Evolutionary conservation across 1,140 invertebrate species (phyloP).

Genomic region (Diabrotica virgifera): DNA sequence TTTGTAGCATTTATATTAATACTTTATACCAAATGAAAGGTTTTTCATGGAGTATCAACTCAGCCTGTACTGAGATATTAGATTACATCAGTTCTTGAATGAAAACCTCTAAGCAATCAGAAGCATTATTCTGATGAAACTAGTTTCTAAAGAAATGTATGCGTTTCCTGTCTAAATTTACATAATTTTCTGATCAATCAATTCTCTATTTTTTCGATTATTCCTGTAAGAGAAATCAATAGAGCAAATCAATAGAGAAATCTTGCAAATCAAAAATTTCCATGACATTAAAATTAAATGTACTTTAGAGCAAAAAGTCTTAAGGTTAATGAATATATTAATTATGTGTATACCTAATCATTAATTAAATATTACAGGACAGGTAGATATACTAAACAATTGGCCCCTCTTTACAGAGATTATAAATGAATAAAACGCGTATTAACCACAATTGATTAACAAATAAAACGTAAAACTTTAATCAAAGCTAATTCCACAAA

Average conservation of each 20-base stretch:
- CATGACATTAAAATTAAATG: neutral
- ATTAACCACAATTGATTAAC: slow-evolving; percentile 11
- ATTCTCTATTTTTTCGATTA: too few relatives aligned
- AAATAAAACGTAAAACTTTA: slow-evolving; percentile 6
- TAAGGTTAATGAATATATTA: neutral
- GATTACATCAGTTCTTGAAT: too few relatives aligned
- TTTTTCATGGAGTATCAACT: too few relatives aligned
- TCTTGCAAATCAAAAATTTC: too few relatives aligned
- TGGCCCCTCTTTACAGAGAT: neutral
- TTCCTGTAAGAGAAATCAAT: too few relatives aligned
- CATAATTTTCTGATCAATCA: neutral
- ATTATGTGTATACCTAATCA: too few relatives aligned
- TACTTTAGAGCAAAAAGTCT: neutral
- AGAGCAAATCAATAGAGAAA: neutral
- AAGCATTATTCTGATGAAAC: too few relatives aligned
- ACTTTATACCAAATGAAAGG: neutral
- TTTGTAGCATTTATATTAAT: too few relatives aligned
- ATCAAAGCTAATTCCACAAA: neutral
- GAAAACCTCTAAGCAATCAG: too few relatives aligned
- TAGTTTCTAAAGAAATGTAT: too few relatives aligned
- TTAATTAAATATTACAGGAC: too few relatives aligned
- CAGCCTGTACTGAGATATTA: too few relatives aligned
- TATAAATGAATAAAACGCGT: neutral
- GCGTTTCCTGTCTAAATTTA: neutral
- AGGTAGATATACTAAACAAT: neutral